phyloP scores from a whole-genome alignment of 2,113 vertebrate species.

The Promerops cafer region DNA sequence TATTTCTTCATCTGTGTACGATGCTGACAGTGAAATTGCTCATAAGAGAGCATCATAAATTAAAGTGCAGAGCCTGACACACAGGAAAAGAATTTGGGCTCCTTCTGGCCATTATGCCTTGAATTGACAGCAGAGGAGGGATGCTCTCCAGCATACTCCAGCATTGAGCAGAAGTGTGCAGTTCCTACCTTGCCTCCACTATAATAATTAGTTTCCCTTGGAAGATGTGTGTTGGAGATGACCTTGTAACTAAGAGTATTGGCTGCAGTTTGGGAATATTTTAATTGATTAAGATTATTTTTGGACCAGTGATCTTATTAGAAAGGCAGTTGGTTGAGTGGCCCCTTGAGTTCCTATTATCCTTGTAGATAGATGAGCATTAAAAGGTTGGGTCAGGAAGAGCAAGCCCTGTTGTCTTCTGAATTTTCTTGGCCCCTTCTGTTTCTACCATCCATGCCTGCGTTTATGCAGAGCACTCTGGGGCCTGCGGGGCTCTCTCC shows the following conservation, averaged over 20 bases:
- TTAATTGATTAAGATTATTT: conserved; percentile 70
- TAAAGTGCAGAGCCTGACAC: conserved; percentile 23
- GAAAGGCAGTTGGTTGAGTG: conserved; percentile 64
- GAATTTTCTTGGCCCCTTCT: conserved; percentile 41
- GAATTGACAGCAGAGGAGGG: background rate
- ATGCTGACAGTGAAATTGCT: conserved; percentile 35
- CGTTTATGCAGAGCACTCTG: conserved; percentile 28
- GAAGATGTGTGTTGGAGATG: conserved; percentile 50
- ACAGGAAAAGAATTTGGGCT: conserved; percentile 25
- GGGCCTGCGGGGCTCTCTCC: conserved; percentile 27
- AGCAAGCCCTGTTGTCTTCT: conserved; percentile 48
- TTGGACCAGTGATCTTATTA: conserved; percentile 66
- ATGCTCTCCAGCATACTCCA: background rate
- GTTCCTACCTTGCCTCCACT: background rate
- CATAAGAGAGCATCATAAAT: conserved; percentile 51
- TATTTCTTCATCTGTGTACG: conserved; percentile 8
- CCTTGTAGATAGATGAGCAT: conserved; percentile 61
- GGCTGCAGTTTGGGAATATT: conserved; percentile 56
- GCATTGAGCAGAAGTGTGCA: conserved; percentile 5
- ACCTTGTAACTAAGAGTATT: conserved; percentile 61
- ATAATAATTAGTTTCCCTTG: conserved; percentile 41
- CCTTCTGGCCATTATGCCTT: conserved; percentile 12
- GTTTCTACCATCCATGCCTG: background rate
- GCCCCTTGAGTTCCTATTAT: conserved; percentile 64
- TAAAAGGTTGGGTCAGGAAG: conserved; percentile 63